These are phyloP conservation scores for Drosophila yakuba DNA, from an alignment of 1,140 invertebrate species.

Conservation along the genomic window DNA sequence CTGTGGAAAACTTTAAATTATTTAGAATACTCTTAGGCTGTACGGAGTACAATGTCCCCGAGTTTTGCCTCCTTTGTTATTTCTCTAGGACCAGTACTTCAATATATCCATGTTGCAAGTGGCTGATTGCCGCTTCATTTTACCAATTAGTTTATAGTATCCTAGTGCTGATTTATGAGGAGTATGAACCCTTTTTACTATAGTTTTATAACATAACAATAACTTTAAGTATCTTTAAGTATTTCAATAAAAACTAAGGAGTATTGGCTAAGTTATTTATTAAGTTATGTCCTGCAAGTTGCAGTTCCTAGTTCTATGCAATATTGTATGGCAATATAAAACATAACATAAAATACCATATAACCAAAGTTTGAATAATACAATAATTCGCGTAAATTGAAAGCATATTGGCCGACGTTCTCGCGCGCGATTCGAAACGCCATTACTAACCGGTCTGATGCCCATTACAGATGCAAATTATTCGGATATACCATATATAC, in stretches of 20 bases:
- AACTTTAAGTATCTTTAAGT: too few species aligned
- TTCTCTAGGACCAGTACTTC: slow-evolving; percentile 1
- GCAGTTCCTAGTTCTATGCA: background rate
- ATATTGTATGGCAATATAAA: too few species aligned
- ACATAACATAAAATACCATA: background rate
- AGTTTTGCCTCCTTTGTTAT: slow-evolving; percentile 5
- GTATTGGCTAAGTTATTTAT: background rate
- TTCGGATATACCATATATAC: slow-evolving; percentile 88
- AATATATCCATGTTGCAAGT: background rate
- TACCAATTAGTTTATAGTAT: too few species aligned
- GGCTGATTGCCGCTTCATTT: too few species aligned
- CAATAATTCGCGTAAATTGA: slow-evolving; percentile 34
- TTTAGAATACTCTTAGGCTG: slow-evolving; percentile 64
- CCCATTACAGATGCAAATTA: slow-evolving; percentile 87
- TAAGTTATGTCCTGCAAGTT: background rate
- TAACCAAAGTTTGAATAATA: slow-evolving; percentile 3
- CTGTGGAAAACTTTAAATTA: slow-evolving; percentile 70
- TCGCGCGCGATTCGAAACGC: slow-evolving; percentile 18
- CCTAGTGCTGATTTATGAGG: too few species aligned
- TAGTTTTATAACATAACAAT: too few species aligned
- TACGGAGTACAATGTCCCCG: slow-evolving; percentile 8
- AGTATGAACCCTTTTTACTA: too few species aligned
- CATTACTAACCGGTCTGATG: slow-evolving; percentile 62
- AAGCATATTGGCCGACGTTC: slow-evolving; percentile 27
- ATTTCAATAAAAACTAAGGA: background rate